A percentile compares a stretch with the other conserved stretches of the same genome.
Evolutionary conservation across 2,888 invertebrate genomes (phyloP).

Genomic region (Coleophora deauratella): DNA sequence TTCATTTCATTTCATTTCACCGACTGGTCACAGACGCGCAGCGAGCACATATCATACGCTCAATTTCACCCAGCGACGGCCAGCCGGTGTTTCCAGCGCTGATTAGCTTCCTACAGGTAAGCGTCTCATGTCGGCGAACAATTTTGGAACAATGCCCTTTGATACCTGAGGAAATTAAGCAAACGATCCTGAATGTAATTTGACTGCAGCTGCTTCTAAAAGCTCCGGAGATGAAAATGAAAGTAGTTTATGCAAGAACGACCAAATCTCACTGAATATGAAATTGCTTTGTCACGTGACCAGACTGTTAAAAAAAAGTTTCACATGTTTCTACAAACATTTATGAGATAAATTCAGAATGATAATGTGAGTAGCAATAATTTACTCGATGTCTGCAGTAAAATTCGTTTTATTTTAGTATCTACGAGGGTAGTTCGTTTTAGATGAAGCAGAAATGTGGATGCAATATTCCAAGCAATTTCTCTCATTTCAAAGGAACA

Average conservation of each 20-base stretch:
- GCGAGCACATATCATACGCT: conserved; percentile 48
- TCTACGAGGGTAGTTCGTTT: too few relatives aligned
- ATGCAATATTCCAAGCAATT: conserved; percentile 29
- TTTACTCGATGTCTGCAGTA: too few relatives aligned
- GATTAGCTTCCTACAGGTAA: conserved; percentile 15
- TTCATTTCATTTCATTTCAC: too few relatives aligned
- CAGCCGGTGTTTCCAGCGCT: conserved; percentile 14
- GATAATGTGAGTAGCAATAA: too few relatives aligned
- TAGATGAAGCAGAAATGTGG: conserved; percentile 22
- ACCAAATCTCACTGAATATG: too few relatives aligned
- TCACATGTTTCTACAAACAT: too few relatives aligned
- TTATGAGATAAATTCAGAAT: too few relatives aligned
- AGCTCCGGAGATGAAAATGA: conserved; percentile 4
- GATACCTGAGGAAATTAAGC: conserved; percentile 19
- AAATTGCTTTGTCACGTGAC: too few relatives aligned
- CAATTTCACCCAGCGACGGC: conserved; percentile 49
- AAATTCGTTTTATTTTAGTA: too few relatives aligned
- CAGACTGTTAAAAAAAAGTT: too few relatives aligned
- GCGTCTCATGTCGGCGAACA: conserved; percentile 18
- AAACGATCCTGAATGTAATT: conserved; percentile 18
- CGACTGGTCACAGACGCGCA: conserved; percentile 50
- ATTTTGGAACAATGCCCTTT: conserved; percentile 18
- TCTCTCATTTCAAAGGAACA: conserved; percentile 28
- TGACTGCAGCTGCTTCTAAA: conserved; percentile 14
- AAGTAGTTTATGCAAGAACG: neutral